A percentile compares a stretch with the other conserved stretches of the same genome.
These are phyloP conservation scores for Pachyseris speciosa DNA, from an alignment of 64 coral and sea anemone genomes.

Conservation along the genomic window DNA sequence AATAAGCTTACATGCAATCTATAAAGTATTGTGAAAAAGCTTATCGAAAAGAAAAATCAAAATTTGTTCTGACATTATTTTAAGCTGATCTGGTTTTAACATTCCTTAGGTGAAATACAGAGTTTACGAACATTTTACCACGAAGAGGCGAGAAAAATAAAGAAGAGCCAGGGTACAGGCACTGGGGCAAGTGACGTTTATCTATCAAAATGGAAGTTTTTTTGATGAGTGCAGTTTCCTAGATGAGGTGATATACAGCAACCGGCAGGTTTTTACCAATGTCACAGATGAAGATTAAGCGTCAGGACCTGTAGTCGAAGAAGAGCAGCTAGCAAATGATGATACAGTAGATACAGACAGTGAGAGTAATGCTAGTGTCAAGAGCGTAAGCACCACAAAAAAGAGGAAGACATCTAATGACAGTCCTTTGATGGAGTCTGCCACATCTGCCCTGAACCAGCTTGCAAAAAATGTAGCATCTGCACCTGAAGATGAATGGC, in stretches of 20 bases:
- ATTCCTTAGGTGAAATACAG: neutral
- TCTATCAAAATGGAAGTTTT: slow-evolving; percentile 50
- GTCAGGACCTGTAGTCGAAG: neutral
- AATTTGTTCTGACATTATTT: no score
- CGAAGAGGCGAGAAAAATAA: slow-evolving; percentile 40
- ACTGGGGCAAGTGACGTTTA: slow-evolving; percentile 22
- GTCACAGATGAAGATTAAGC: neutral
- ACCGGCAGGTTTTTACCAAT: slow-evolving; percentile 25
- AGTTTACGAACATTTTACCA: slow-evolving; percentile 17
- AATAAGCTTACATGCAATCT: neutral
- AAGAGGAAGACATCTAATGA: slow-evolving; percentile 44
- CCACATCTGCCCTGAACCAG: slow-evolving; percentile 42
- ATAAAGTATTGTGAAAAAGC: neutral
- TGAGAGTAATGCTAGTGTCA: neutral
- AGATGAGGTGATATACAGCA: slow-evolving; percentile 48
- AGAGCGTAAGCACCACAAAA: neutral
- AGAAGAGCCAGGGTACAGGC: slow-evolving; percentile 15
- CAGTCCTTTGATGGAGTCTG: slow-evolving; percentile 1
- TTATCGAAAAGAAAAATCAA: neutral
- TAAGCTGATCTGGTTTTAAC: no score
- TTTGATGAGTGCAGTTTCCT: slow-evolving; percentile 56
- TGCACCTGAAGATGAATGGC: slow-evolving; percentile 54
- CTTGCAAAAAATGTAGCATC: slow-evolving; percentile 46
- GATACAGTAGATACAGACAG: neutral
- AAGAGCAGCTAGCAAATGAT: neutral